Evolutionary conservation across 2,113 vertebrate genomes (phyloP).

Genomic region (Rhinolophus sinicus): DNA sequence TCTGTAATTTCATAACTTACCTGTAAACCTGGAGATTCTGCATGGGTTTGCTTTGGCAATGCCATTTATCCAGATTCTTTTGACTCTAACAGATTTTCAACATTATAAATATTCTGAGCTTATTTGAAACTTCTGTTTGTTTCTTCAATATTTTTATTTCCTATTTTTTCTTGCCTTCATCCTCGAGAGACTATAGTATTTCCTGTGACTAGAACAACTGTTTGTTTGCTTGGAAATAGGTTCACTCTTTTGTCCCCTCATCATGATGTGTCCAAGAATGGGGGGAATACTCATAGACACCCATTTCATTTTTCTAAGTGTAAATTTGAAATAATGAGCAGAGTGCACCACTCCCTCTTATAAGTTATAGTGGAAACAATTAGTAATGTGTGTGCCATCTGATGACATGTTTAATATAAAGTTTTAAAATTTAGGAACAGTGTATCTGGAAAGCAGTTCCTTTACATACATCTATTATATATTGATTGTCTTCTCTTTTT

Average conservation of each 20-base stretch:
- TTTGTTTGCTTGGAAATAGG: neutral
- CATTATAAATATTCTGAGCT: neutral
- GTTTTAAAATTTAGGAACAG: neutral
- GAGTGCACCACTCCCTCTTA: neutral
- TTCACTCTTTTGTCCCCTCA: neutral
- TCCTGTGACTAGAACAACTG: neutral
- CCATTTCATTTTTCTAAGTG: neutral
- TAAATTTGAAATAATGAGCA: neutral
- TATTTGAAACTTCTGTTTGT: neutral
- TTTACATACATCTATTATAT: neutral
- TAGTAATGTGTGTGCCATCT: neutral
- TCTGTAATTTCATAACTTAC: neutral
- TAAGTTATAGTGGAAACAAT: neutral
- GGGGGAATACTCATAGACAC: neutral
- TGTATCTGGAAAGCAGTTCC: neutral
- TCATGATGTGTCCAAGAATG: neutral
- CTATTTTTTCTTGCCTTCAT: neutral
- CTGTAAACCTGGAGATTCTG: neutral
- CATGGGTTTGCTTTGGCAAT: neutral
- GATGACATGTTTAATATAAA: neutral
- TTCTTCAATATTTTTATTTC: neutral
- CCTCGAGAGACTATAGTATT: neutral
- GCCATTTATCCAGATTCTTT: neutral
- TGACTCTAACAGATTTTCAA: neutral
- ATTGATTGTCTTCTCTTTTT: neutral